phyloP scores from a whole-genome alignment of 2,113 vertebrate genomes.

The Oxyura jamaicensis region DNA sequence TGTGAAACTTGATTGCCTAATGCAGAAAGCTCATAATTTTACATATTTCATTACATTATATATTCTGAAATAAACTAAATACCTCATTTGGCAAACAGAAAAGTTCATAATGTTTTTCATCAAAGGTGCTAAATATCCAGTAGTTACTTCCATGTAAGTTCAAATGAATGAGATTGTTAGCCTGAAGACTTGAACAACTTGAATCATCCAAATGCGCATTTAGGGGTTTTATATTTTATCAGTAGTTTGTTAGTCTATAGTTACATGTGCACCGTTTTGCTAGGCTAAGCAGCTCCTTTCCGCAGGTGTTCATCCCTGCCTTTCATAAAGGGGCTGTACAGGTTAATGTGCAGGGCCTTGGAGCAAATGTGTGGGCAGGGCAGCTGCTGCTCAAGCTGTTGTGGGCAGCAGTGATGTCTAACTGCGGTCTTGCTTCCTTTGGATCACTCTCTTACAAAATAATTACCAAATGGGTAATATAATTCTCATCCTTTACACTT shows the following conservation, averaged over 20 bases:
- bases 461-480: constrained; percentile 6
- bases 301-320: background rate
- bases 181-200: background rate
- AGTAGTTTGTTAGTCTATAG: background rate
- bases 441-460: background rate
- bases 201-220: background rate
- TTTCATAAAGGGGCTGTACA: background rate
- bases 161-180: background rate
- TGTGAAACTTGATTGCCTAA: background rate
- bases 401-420: background rate
- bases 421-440: background rate
- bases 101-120: background rate
- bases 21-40: background rate
- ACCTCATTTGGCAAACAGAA: background rate
- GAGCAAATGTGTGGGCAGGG: background rate
- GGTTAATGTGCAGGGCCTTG: background rate
- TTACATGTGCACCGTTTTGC: background rate
- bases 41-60: background rate
- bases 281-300: background rate
- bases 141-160: background rate
- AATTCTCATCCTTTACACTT: background rate
- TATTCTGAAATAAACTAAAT: background rate
- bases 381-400: background rate
- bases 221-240: background rate
- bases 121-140: background rate